Evolutionary conservation across 1,140 invertebrate genomes (phyloP).

Genomic region (Temnothorax curvispinosus): DNA sequence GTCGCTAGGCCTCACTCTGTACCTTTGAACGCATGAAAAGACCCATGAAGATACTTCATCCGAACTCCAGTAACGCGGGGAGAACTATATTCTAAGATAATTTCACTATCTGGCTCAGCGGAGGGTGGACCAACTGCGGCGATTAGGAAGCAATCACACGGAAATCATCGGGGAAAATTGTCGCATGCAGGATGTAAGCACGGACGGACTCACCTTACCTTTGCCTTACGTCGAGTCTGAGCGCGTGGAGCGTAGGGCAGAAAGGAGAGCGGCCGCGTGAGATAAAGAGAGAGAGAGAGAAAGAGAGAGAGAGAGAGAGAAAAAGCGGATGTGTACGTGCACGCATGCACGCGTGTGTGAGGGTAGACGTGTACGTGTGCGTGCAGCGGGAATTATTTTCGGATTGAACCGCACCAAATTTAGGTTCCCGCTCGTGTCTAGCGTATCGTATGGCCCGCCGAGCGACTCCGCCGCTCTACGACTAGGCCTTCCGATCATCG

Average conservation of each 20-base stretch:
- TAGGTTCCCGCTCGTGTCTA: conserved; percentile 80
- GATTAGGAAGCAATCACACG: neutral
- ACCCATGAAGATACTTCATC: neutral
- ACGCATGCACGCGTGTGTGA: neutral
- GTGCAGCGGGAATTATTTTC: conserved; percentile 79
- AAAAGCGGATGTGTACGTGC: conserved; percentile 39
- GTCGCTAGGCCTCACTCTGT: neutral
- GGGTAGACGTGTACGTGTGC: neutral
- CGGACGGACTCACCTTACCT: conserved; percentile 71
- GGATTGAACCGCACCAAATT: conserved; percentile 83
- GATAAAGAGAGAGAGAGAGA: conserved; percentile 14
- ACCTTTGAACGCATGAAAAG: neutral
- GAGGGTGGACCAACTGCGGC: neutral
- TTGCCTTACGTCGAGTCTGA: conserved; percentile 70
- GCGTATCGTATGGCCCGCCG: conserved; percentile 82
- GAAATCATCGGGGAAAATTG: neutral
- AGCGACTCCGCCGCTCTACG: conserved; percentile 55
- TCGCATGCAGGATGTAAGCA: conserved; percentile 30
- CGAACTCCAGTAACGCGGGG: neutral
- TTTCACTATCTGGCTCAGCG: neutral
- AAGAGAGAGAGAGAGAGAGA: conserved; percentile 45
- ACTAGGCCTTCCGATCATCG: conserved; percentile 65
- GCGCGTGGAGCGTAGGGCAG: conserved; percentile 60
- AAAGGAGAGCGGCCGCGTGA: conserved; percentile 29
- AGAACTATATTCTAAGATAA: neutral